A percentile compares a stretch with the other conserved stretches of the same genome.
phyloP scores from a whole-genome alignment of 1,140 invertebrate genomes.

The Papilio helenus region DNA sequence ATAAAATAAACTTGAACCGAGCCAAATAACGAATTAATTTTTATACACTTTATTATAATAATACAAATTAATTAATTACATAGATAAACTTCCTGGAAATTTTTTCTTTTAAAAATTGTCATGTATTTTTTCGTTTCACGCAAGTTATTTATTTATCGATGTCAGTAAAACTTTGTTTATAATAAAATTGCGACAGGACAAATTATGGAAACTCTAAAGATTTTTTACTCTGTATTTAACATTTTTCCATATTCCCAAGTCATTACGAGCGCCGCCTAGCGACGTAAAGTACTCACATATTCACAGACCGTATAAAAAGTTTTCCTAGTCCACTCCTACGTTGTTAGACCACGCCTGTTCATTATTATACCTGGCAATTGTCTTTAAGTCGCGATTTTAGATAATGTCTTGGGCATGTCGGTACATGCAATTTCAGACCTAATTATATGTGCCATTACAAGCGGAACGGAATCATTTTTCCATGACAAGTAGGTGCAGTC shows the following conservation, averaged over 20 bases:
- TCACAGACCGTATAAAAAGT: conserved; percentile 38
- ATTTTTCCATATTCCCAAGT: background rate
- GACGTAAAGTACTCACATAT: background rate
- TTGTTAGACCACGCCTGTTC: conserved; percentile 39
- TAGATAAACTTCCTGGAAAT: background rate
- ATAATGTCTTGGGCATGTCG: conserved; percentile 39
- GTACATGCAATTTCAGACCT: conserved; percentile 37
- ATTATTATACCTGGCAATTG: conserved; percentile 39
- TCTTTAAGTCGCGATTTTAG: conserved; percentile 39
- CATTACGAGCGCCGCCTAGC: conserved; percentile 5
- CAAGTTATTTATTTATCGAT: background rate
- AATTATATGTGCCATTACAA: conserved; percentile 18
- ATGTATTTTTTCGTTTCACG: background rate
- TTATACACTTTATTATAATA: too few species aligned
- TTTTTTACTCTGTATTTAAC: background rate
- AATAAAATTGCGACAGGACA: too few species aligned
- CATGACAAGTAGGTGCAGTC: conserved; percentile 10
- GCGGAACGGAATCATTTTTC: conserved; percentile 29
- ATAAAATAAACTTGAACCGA: background rate
- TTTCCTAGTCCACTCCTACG: conserved; percentile 35
- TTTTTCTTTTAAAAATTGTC: background rate
- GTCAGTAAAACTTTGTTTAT: too few species aligned
- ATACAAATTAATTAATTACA: too few species aligned
- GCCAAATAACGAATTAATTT: background rate
- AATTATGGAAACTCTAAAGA: background rate